phyloP scores from a whole-genome alignment of 2,888 invertebrate species.

The Catocala nupta region DNA sequence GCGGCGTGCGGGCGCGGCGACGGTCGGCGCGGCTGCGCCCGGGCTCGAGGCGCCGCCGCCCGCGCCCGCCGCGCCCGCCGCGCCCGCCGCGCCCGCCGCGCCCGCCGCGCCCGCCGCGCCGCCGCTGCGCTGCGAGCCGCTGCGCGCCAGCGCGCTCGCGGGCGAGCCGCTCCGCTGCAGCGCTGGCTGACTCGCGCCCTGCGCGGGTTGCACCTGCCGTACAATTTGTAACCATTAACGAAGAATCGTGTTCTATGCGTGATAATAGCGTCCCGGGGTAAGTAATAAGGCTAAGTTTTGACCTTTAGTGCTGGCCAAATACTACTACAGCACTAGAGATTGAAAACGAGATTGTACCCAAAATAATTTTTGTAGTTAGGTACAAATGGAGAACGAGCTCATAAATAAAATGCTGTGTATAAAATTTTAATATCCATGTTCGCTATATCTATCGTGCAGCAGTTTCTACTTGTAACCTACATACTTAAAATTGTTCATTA shows the following conservation, averaged over 20 bases:
- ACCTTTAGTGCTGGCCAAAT: no score
- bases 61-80: conserved; percentile 40
- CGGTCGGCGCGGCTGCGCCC: conserved; percentile 54
- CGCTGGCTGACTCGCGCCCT: conserved; percentile 51
- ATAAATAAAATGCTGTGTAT: no score
- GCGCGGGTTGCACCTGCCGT: conserved; percentile 50
- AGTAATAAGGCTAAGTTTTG: no score
- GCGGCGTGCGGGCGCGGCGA: conserved; percentile 58
- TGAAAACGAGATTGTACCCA: no score
- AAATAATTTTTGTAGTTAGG: no score
- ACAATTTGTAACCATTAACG: neutral
- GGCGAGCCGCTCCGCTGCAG: conserved; percentile 52
- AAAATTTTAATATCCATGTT: no score
- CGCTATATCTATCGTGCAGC: no score
- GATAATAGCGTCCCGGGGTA: no score
- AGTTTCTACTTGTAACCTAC: no score
- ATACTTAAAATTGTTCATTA: no score
- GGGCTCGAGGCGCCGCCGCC: conserved; percentile 52
- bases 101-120: conserved; percentile 27
- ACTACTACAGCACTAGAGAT: no score
- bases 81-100: conserved; percentile 40
- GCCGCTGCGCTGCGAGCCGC: conserved; percentile 42
- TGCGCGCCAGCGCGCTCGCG: conserved; percentile 60
- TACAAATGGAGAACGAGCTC: no score
- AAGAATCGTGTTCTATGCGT: neutral